Base-by-base conservation (phyloP, 2,797 vertebrate genomes). In the Miichthys miiuy region DNA sequence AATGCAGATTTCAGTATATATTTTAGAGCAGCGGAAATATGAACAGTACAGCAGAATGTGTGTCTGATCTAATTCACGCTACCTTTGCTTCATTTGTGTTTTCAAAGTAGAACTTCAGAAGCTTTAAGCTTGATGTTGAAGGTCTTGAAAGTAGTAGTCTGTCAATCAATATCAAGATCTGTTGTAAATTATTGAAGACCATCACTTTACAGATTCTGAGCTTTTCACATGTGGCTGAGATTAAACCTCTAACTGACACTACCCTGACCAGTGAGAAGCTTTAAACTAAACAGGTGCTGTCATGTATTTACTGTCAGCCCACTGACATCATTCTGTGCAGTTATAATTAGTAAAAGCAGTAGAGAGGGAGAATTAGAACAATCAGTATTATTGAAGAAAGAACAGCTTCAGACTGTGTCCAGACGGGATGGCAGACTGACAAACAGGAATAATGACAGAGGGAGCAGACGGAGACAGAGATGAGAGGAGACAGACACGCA, bases 401-500 rank as follows among this genome's bases (percentile, higher is more conserved):
- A 34, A 48, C 54, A 64, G 52, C 44, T 70, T 70, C 5, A 68
- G 65, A 63, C 12, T 41, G 64, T 17, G 56, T 46, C 10, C 18
- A 68, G 72, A 58, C 20, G 44, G 61, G 61, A 68, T 55, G 58
- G 41, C 27, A 27, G 11, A 4, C 4, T 58, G 75, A 87, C 41
- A 44, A 62, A 21, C 0, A 20, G 51, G 80, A 77, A 84, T 23
- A 58, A 55, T 72, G 80, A 85, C 60, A 71, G 42, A 60, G 44
- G 51, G 54, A 77, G 42, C 61, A 63, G 63, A 42, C n/a, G 1
- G 66, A 74, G 83, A 89, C 8, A 47, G 44, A 73, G 57, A 92
- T 83, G 17, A 46, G 75, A 90, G 42, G 72, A 87, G 88, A 90
- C 88, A 85, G 81, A 87, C 75, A 71, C 20, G 66, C 70, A 72